A percentile compares a stretch with the other conserved stretches of the same genome.
These are phyloP conservation scores for Leptinotarsa rubiginosa DNA, from an alignment of 2,888 invertebrate species.

Conservation along the genomic window DNA sequence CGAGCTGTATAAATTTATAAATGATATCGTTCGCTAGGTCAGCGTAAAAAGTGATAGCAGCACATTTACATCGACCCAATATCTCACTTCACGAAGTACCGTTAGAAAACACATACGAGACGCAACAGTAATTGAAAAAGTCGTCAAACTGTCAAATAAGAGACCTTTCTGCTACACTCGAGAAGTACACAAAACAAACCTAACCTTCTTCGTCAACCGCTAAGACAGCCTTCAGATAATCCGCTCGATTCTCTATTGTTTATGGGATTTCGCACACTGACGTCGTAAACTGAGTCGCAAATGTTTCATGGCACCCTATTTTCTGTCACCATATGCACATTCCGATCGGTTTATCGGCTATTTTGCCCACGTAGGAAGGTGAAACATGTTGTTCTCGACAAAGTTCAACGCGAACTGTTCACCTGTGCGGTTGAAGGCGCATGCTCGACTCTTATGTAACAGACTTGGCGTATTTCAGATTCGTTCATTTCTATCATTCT, in stretches of 20 bases:
- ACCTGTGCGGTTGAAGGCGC: conserved; percentile 51
- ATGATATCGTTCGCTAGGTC: neutral
- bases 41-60: neutral
- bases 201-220: conserved; percentile 14
- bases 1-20: neutral
- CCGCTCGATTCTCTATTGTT: conserved; percentile 21
- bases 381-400: conserved; percentile 48
- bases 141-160: neutral
- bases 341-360: conserved; percentile 37
- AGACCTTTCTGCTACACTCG: neutral
- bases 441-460: conserved; percentile 44
- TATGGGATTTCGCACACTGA: conserved; percentile 30
- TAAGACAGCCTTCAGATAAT: neutral
- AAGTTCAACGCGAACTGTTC: conserved; percentile 54
- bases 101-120: conserved; percentile 8
- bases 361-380: conserved; percentile 49
- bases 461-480: conserved; percentile 31
- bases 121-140: conserved; percentile 4
- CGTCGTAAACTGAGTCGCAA: conserved; percentile 29
- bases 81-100: conserved; percentile 13
- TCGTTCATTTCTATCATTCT: conserved; percentile 20
- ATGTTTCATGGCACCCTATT: conserved; percentile 42
- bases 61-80: conserved; percentile 7
- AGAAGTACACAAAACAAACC: conserved; percentile 14
- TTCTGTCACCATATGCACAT: conserved; percentile 57